Base-by-base conservation (phyloP, 2,113 vertebrate genomes). In the Mellivora capensis region DNA sequence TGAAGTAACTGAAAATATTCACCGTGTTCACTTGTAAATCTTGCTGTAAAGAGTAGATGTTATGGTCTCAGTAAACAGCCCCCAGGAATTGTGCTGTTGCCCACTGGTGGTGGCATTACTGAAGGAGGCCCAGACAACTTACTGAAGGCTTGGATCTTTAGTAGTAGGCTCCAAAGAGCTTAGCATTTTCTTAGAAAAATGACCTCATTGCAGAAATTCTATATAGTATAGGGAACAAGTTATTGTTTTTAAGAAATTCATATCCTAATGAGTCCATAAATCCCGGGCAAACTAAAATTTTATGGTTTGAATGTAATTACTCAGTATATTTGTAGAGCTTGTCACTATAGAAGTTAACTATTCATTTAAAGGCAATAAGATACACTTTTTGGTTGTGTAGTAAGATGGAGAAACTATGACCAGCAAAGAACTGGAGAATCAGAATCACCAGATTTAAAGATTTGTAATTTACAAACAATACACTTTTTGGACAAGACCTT, bases 1-100 rank as follows among this genome's bases (percentile, higher is more conserved):
- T 81, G 74, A 93, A 91, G 44, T 79, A 83, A 86, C 67, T 86
- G 52, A 80, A 90, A 96, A 87, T 92, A 74, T 52, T 80, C 11
- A 86, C 0, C 0, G 39, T 39, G 34, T 93, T 91, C 64, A 20
- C 49, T 39, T 81, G 59, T 44, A 61, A 89, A 89, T 67, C 29
- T 92, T 79, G n/a, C 47, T 61, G 83, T 87, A 42, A 90, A 54
- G 42, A 49, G 47, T 49, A 39, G 52, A n/a, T 54, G 23, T 27
- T 64, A 52, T 67, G 74, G 52, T 82, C 59, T 85, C 13, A 39
- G 34, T 72, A 13, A 93, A 61, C 5, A 71, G 52, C 77, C 2
- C 9, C 3, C 52, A 11, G 37, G 59, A 67, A 44, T 14, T 71
- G 42, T 64, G n/a, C 62, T 11, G 17, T 29, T 47, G 42, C n/a